These are phyloP conservation scores for Apodemia zela DNA, from an alignment of 2,888 invertebrate genomes.

Conservation along the genomic window DNA sequence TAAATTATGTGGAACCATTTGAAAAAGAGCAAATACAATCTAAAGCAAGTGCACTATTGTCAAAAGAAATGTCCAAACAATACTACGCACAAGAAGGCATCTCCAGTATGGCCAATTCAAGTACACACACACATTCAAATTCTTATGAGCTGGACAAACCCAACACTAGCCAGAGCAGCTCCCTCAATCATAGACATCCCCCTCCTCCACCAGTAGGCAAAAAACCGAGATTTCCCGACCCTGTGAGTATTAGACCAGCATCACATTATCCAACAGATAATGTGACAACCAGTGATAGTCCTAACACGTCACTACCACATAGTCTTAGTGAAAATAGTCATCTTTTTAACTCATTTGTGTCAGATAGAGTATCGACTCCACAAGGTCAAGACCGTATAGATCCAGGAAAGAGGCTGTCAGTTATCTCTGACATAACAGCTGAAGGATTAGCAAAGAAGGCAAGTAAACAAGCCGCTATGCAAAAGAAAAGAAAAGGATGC, in stretches of 20 bases:
- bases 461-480: slow-evolving; percentile 59
- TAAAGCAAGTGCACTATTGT: slow-evolving; percentile 67
- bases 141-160: slow-evolving; percentile 53
- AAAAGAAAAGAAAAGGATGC: slow-evolving; percentile 68
- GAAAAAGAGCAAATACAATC: slow-evolving; percentile 74
- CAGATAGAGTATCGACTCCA: slow-evolving; percentile 41
- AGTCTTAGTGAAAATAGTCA: slow-evolving; percentile 72
- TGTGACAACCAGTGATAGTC: slow-evolving; percentile 36
- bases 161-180: slow-evolving; percentile 36
- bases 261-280: slow-evolving; percentile 68
- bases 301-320: slow-evolving; percentile 49
- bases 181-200: slow-evolving; percentile 61
- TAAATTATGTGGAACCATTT: slow-evolving; percentile 74
- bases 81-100: slow-evolving; percentile 55
- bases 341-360: slow-evolving; percentile 59
- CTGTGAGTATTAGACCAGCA: slow-evolving; percentile 69
- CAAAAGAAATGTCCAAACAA: slow-evolving; percentile 64
- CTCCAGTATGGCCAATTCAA: slow-evolving; percentile 45
- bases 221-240: slow-evolving; percentile 73
- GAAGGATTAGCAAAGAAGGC: slow-evolving; percentile 69
- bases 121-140: slow-evolving; percentile 49
- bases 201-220: slow-evolving; percentile 65
- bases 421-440: slow-evolving; percentile 70
- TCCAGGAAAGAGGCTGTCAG: slow-evolving; percentile 61
- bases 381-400: slow-evolving; percentile 44